Percentiles rank a stretch among this genome's conserved stretches.
Evolutionary conservation across 2,797 vertebrate genomes (phyloP).

Genomic region (Sebastiscus albofasciatus): DNA sequence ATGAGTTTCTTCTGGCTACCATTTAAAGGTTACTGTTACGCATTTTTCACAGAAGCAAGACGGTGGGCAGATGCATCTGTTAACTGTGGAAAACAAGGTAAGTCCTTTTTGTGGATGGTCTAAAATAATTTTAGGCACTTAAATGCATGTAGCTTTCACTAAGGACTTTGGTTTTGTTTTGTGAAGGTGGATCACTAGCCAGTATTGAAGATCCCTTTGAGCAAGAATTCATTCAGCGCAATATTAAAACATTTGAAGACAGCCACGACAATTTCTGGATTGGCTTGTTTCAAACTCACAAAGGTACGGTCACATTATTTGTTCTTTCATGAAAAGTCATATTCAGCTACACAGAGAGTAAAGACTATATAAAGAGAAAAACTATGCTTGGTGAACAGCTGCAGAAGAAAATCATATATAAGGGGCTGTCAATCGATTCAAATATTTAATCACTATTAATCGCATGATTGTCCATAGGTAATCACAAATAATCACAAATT

Average conservation of each 20-base stretch:
- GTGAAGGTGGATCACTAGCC: constrained; percentile 80
- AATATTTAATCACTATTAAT: too few relatives aligned
- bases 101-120: background rate
- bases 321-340: background rate
- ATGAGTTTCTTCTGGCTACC: constrained; percentile 78
- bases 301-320: constrained; percentile 74
- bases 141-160: background rate
- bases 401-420: background rate
- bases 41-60: constrained; percentile 69
- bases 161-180: constrained; percentile 13
- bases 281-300: constrained; percentile 85
- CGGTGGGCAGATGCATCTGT: constrained; percentile 82
- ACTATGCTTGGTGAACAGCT: background rate
- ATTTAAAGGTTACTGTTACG: constrained; percentile 87
- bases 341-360: background rate
- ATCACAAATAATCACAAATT: too few relatives aligned
- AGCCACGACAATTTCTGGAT: constrained; percentile 83
- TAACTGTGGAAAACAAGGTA: constrained; percentile 81
- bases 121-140: background rate
- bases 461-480: too few relatives aligned
- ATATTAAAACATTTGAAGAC: constrained; percentile 68
- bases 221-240: constrained; percentile 79
- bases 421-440: too few relatives aligned
- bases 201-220: constrained; percentile 85
- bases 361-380: background rate